Evolutionary conservation across 2,888 invertebrate genomes (phyloP), one percentile per base, ranked within the genome.

Genomic region (Drosophila prostipennis): DNA sequence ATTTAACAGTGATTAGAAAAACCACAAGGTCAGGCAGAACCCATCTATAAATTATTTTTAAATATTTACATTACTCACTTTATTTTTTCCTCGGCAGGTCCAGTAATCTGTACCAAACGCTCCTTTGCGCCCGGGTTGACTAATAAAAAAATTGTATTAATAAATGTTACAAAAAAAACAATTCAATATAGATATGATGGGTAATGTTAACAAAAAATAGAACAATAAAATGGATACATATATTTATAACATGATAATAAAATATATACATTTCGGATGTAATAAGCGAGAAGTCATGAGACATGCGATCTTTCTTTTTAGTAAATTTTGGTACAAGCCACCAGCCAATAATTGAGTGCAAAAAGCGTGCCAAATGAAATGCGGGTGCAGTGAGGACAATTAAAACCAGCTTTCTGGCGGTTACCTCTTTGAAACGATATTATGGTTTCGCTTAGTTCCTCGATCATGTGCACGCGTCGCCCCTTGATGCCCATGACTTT

Each of bases 381-480:
- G 43, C 16, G 54, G 39, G n/a, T 46, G 34, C 45, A 39, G 51
- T 37, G 55, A 14, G 40, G 39, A 10, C 6, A 48, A 59, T n/a
- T 23, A 6, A n/a, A 36, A 42, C 64, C 48, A 54, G 42, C 32
- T 29, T 10, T 56, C 37, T 67, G 58, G 32, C 16, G 23, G 58
- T 95, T 97, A 98, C 98, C 98, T 98, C 98, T 96, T 95, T 98
- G 98, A 95, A 98, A 98, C 93, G 98, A 98, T 94, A 98, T 98
- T 93, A 98, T 97, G 92, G 98, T 98, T 94, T 98, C 98, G 94
- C 98, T 98, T 93, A 98, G 95, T 94, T 98, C 98, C 94, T 98
- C 98, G 93, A 98, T 98, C 96, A 98, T 97, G 94, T 98, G 98
- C 93, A 98, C 98, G 93, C 98, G 95, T 92, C 98, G 95, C 92